A percentile compares a stretch with the other conserved stretches of the same genome.
phyloP scores from a whole-genome alignment of 2,888 invertebrate species.

The Sepiola atlantica region DNA sequence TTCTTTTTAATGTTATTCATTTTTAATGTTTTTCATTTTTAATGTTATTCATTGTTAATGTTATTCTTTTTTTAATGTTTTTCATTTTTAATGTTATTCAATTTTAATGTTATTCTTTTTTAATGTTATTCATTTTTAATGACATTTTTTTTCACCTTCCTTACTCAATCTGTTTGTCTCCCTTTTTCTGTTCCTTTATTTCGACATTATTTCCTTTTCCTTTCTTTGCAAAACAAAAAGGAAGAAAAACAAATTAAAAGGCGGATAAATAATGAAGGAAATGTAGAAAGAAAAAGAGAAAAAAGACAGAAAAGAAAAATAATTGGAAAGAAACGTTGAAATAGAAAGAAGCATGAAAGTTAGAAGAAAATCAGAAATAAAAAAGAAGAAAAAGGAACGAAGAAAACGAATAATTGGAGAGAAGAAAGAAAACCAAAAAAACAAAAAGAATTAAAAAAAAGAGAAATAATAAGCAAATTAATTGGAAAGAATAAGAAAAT shows the following conservation, averaged over 20 bases:
- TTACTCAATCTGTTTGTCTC: too few species aligned
- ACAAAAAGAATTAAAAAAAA: neutral
- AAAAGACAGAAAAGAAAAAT: neutral
- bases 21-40: too few species aligned
- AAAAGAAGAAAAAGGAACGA: neutral
- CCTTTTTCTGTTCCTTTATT: too few species aligned
- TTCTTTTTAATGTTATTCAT: too few species aligned
- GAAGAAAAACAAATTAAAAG: neutral
- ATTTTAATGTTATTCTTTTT: too few species aligned
- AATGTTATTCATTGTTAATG: too few species aligned
- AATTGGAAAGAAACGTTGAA: neutral
- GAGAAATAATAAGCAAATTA: neutral
- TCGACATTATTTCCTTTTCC: too few species aligned
- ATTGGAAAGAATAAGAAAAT: neutral
- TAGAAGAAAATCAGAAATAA: neutral
- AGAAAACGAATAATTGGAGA: neutral
- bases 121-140: too few species aligned
- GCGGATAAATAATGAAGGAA: neutral
- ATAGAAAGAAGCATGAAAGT: neutral
- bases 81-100: too few species aligned
- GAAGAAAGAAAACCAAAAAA: neutral
- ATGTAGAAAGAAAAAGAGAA: neutral
- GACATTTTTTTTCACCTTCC: too few species aligned
- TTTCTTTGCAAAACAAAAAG: neutral
- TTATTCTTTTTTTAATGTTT: too few species aligned